Base-by-base conservation (phyloP, 2,888 invertebrate species). In the Halictus quadricinctus region DNA sequence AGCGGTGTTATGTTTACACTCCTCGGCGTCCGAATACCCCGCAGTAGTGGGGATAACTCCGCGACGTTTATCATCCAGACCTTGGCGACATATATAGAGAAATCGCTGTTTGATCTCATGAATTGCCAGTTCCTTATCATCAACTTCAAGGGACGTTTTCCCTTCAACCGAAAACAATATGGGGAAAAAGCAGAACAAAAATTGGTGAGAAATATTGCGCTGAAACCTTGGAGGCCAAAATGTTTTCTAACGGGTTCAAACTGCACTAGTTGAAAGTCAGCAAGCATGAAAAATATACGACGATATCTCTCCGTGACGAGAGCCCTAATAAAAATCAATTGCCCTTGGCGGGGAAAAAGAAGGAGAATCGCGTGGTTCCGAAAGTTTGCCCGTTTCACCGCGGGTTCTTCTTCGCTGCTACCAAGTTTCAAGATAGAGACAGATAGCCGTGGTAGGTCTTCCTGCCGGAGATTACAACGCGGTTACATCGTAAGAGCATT, bases 401-500 rank as follows among this genome's bases (percentile, higher is more conserved):
- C 36, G 64, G 13, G 12, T 48, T 21, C 66, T 25, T 7, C 18
- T 12, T 10, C 13, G 54, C 7, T 36, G 78, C 72, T 10, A 58
- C 58, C 10, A 84, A 84, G 79, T 84, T 84, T 2, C 79, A 80
- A 86, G 86, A 79, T 81, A 79, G 86, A 86, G 86, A 86, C 75
- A 90, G 91, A 88, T 88, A 87, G 89, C n/a, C 81, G 88, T 69
- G 82, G 83, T 92, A 89, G 92, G 93, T 92, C 93, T 94, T 93
- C 93, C 89, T 86, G 88, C 81, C 87, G 83, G 88, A 92, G 92
- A 92, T 94, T 94, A 93, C 89, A 89, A 87, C 87, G 87, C 85
- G 84, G 91, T 92, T 92, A 91, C 91, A 89, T 87, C 84, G 87
- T 93, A 93, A 93, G 92, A 93, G 91, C 90, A 91, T 93, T 92